A percentile compares a stretch with the other conserved stretches of the same genome.
Evolutionary conservation across 2,888 invertebrate species (phyloP).

Genomic region (Aspidiotus rigidus): DNA sequence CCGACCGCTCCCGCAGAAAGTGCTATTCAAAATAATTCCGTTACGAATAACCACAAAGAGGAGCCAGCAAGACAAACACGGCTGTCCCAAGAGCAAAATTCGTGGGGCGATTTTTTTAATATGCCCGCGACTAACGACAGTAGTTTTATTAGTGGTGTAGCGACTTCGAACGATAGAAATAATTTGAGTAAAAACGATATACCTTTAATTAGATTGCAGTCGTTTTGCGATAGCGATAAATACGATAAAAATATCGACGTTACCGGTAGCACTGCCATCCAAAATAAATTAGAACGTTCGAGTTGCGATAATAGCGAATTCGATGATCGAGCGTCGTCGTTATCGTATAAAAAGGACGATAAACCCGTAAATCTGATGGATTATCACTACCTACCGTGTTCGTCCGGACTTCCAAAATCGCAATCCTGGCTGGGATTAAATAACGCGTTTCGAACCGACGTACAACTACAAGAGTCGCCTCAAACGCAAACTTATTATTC

Average conservation of each 20-base stretch:
- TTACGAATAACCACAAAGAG: conserved; percentile 7
- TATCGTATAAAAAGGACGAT: conserved; percentile 11
- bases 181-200: conserved; percentile 23
- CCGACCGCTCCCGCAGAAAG: conserved; percentile 3
- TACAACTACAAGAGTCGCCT: conserved; percentile 9
- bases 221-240: conserved; percentile 20
- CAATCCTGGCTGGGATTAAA: conserved; percentile 22
- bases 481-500: conserved; percentile 17
- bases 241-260: conserved; percentile 16
- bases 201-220: conserved; percentile 13
- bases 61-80: neutral
- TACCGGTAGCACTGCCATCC: neutral
- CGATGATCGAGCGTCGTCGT: conserved; percentile 17
- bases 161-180: conserved; percentile 3
- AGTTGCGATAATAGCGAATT: conserved; percentile 14
- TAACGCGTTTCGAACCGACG: neutral
- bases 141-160: neutral
- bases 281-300: neutral
- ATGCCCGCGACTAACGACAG: neutral
- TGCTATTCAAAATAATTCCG: conserved; percentile 1
- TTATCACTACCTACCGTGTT: conserved; percentile 19
- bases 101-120: conserved; percentile 24
- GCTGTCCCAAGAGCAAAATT: conserved; percentile 13
- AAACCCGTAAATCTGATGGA: conserved; percentile 5
- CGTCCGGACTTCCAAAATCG: conserved; percentile 14